Evolutionary conservation across 2,797 vertebrate species (phyloP), one percentile per base, ranked within the genome.

Genomic region (Acestrorhynchus altus): DNA sequence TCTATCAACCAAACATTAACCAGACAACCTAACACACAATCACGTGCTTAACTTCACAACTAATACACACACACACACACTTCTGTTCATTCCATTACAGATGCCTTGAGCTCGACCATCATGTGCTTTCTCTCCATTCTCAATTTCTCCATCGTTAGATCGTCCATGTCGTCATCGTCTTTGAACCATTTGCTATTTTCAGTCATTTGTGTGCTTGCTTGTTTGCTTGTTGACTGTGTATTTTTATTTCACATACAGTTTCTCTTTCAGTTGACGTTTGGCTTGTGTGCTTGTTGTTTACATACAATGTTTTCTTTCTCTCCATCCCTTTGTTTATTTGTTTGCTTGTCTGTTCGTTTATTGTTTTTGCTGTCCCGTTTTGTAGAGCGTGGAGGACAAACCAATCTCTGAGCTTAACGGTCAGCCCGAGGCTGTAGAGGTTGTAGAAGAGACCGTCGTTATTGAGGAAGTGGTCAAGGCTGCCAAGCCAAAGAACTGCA

Each of bases 371-470:
- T 77, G 70, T 92, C 90, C 57, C 57, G 57, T 88, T 70, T 92
- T 94, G 80, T 93, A 96, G 95, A 95, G 90, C 91, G 91, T 93
- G 90, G 93, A 94, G 92, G 94, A 94, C 89, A 94, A 92, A 94
- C 93, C 94, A 90, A 93, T 90, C 89, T 86, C 94, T 88, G 93
- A 92, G 92, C 91, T 76, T 46, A 80, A 92, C 88, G 72, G 67
- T 64, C 94, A 97, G 96, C 95, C 93, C 85, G 92, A 95, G 88
- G 95, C 98, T 92, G 91, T 97, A 90, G 96, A 96, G 94, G 95
- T 82, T 2, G 42, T 96, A 88, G 96, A 96, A 92, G 95, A 98
- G 90, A 93, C 93, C 28, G 83, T 95, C 90, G 92, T 95, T 92
- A 44, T 96, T 86, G 95, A 96, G 88, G 95, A 97, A 87, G 88